A percentile compares a stretch with the other conserved stretches of the same genome.
Conservation (phyloP, 1,140 invertebrate genomes). For the Condylostylus longicornis region DNA sequence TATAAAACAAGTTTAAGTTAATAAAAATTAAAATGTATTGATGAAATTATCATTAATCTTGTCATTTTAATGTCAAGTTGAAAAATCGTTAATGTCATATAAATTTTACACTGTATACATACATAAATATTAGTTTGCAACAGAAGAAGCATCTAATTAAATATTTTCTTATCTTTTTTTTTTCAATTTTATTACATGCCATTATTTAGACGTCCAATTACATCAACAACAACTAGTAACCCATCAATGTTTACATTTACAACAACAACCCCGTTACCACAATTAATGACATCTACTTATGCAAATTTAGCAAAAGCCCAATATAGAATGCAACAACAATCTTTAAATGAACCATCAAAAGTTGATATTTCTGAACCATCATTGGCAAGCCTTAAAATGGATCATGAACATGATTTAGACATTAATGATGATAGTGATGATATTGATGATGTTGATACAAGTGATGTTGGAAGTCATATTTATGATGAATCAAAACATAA, state of each 20-base stretch:
- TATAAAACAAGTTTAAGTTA: too few relatives aligned
- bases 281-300: conserved; percentile 23
- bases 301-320: conserved; percentile 14
- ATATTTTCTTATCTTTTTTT: conserved; percentile 5
- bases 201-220: conserved; percentile 24
- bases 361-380: conserved; percentile 15
- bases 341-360: conserved; percentile 6
- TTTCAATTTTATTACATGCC: not conserved
- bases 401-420: conserved; percentile 23
- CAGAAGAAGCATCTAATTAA: not conserved
- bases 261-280: conserved; percentile 23
- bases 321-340: conserved; percentile 9
- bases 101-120: too few relatives aligned
- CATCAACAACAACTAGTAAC: conserved; percentile 22
- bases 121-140: not conserved
- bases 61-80: too few relatives aligned
- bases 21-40: too few relatives aligned
- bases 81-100: too few relatives aligned
- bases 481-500: too few relatives aligned
- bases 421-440: conserved; percentile 9
- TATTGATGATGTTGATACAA: conserved; percentile 11
- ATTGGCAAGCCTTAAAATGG: conserved; percentile 24
- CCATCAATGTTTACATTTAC: conserved; percentile 4
- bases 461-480: too few relatives aligned
- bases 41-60: too few relatives aligned